Percentiles rank a stretch among this genome's conserved stretches.
Conservation (phyloP, 2,797 vertebrate genomes). For the Enteromius unitaeniatus region DNA sequence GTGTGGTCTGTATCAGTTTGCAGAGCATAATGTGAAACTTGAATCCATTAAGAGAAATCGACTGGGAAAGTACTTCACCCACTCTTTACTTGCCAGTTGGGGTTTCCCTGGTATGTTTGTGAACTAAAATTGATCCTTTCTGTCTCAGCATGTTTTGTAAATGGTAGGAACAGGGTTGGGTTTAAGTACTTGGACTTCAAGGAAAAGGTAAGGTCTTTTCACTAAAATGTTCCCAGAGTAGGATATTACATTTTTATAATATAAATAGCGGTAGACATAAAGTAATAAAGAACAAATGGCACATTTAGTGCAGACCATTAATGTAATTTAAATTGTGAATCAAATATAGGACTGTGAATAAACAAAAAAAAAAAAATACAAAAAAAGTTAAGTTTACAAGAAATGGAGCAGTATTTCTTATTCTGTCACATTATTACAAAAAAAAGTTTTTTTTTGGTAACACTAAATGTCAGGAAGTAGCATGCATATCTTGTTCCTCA, state of each 20-base stretch:
- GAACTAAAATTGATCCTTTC: not conserved
- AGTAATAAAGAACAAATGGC: not conserved
- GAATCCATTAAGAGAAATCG: conserved; percentile 64
- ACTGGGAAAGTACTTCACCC: conserved; percentile 25
- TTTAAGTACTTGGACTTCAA: not conserved
- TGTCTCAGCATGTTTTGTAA: conserved; percentile 10
- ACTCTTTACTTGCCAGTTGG: conserved; percentile 62
- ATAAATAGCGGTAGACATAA: not conserved
- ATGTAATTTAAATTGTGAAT: not conserved
- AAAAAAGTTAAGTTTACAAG: not conserved
- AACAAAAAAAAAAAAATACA: not conserved
- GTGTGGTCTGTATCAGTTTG: conserved; percentile 75
- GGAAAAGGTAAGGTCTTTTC: not conserved
- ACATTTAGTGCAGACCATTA: not conserved
- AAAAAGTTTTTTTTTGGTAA: not conserved
- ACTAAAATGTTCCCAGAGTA: not conserved
- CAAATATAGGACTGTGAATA: not conserved
- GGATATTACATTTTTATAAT: not conserved
- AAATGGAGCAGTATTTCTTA: not conserved
- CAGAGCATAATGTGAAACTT: conserved; percentile 58
- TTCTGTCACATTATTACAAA: not conserved
- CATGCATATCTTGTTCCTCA: conserved; percentile 30
- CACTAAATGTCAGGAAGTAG: conserved; percentile 41
- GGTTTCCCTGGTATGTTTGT: conserved; percentile 58
- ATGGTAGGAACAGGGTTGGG: not conserved